Evolutionary conservation across 2,797 vertebrate species (phyloP).

Genomic region (Paedocypris micromegethes): DNA sequence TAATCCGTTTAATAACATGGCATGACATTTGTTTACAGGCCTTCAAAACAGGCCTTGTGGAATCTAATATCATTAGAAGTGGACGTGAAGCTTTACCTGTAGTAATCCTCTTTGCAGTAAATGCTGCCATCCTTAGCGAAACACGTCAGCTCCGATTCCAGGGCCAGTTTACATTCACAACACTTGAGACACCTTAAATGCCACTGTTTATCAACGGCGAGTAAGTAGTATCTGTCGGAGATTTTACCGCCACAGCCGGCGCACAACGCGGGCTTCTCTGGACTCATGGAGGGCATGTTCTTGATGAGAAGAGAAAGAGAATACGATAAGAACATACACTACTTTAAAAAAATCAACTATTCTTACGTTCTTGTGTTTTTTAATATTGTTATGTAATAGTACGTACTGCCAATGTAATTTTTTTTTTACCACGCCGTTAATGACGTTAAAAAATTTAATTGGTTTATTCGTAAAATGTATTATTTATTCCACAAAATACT

Average conservation of each 20-base stretch:
- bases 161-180: constrained; percentile 98
- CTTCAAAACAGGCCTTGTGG: constrained; percentile 8
- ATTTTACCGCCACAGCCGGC: constrained; percentile 97
- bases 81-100: constrained; percentile 78
- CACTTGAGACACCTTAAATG: constrained; percentile 97
- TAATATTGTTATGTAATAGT: no score
- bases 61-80: not conserved
- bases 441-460: no score
- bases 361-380: no score
- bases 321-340: no score
- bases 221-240: constrained; percentile 97
- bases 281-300: constrained; percentile 91
- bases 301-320: constrained; percentile 51
- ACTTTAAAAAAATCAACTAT: no score
- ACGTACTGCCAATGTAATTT: no score
- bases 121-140: constrained; percentile 99
- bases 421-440: no score
- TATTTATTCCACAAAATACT: no score
- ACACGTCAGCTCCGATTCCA: constrained; percentile 97
- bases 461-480: no score
- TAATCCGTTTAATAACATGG: no score
- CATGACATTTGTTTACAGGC: not conserved
- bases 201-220: constrained; percentile 99
- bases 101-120: constrained; percentile 99
- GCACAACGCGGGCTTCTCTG: constrained; percentile 95